Evolutionary conservation across 2,113 vertebrate species (phyloP), one percentile per base, ranked within the genome.

Genomic region (Cnemophilus loriae): DNA sequence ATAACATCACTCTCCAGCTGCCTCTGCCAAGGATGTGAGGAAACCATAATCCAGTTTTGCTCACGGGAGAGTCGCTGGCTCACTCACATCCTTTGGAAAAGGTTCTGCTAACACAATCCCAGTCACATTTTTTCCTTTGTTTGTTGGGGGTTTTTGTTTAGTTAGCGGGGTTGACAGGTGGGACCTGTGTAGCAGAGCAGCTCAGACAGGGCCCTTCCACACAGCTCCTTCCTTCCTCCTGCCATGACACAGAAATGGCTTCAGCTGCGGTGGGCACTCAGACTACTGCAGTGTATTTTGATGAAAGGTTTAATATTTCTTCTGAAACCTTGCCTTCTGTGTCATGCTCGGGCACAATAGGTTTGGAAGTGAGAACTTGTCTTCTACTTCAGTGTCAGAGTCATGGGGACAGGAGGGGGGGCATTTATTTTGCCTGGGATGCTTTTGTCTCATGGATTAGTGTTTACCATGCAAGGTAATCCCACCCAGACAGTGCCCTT

Each of bases 121-220:
- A 23, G 21, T 19, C 10, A 33, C 1, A 0, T 47, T 61, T 90
- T 67, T 77, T 61, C 22, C 27, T 73, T 33, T 65, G 24, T 60
- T 60, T 2, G 1, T 26, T 75, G 49, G 13, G 3, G 1, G 3
- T 37, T 79, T 64, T 33, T 42, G 16, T 57, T 69, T 37, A 20
- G 17, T 14, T 24, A 2, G 10, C 9, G 18, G 21, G 20, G 12
- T 41, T 73, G 37, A 4, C 0, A 5, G 21, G 6, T 3, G 4
- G 41, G 30, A 16, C 27, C 28, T 46, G 17, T 46, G 10, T 42
- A 73, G 49, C 39, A 30, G 42, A 69, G 26, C 1, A 3, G 50
- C 53, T 73, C 33, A 44, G 50, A 44, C 35, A 55, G 20, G 33
- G 11, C 52, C 16, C 15, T 52, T 75, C 42, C 39, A 13, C 2